Base-by-base conservation (phyloP, 2,888 invertebrate genomes). In the Eupeodes latifasciatus region DNA sequence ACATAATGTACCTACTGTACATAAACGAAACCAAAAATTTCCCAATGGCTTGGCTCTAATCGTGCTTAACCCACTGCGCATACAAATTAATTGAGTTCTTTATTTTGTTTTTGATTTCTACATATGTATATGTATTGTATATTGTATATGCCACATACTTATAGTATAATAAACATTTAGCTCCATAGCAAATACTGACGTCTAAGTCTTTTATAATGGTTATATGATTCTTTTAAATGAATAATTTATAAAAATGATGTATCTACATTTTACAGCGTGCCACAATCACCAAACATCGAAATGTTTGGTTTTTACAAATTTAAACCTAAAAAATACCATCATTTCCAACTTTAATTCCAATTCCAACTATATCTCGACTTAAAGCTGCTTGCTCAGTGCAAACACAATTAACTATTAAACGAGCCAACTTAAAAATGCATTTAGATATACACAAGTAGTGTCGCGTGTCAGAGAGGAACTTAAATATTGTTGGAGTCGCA, bases 221-320 rank as follows among this genome's bases (percentile, higher is more conserved):
- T 61, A 85, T 57, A 69, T 64, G 40, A 76, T 85, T 85, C 49
- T 72, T 49, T 71, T 36, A 53, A 66, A 74, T 74, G 82, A 69
- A 85, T 85, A 78, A 82, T 85, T 81, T 85, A 82, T 82, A 67
- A 61, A 61, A 81, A 67, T 55, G 78, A 72, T 47, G 27, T 44
- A 51, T 19, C 2, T 71, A 1, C 9, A 57, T 44, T 59, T 72
- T 59, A 72, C 72, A 57, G 7, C 34, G 59, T 44, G 72, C 47
- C 47, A 34, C 59, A 72, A 72, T 59, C 59, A n/a, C 34, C 27
- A 27, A 59, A 34, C n/a, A 16, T 59, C 59, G 34, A 72, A 72
- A 72, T 72, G 12, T 47, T 47, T 72, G 69, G 19, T 11, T 27
- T 69, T 40, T 40, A 40, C 3, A 19, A 16, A 6, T 16, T 14